phyloP scores from a whole-genome alignment of 2,888 invertebrate genomes.

The Stomorhina lunata region DNA sequence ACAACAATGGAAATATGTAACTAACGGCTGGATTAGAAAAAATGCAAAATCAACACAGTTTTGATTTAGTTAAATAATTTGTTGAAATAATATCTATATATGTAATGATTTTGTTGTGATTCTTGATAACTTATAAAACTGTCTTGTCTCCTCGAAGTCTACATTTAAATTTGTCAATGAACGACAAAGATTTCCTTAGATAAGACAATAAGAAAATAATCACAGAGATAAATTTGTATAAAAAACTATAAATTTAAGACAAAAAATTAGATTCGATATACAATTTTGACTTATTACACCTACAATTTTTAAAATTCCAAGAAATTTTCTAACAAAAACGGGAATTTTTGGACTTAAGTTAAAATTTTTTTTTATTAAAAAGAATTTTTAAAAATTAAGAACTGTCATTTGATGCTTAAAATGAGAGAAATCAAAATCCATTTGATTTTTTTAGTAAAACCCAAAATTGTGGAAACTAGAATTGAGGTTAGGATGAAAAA shows the following conservation, averaged over 20 bases:
- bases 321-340: not conserved
- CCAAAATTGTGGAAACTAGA: too few relatives aligned
- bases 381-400: too few relatives aligned
- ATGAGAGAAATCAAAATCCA: too few relatives aligned
- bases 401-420: too few relatives aligned
- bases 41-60: slow-evolving; percentile 46
- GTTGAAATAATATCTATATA: not conserved
- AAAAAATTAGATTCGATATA: not conserved
- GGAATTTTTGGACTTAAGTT: not conserved
- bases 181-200: slow-evolving; percentile 29
- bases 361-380: too few relatives aligned
- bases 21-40: slow-evolving; percentile 11
- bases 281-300: too few relatives aligned
- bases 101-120: not conserved
- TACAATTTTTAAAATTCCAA: too few relatives aligned
- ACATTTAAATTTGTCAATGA: slow-evolving; percentile 59
- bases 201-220: not conserved
- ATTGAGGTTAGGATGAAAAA: not conserved
- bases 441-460: too few relatives aligned
- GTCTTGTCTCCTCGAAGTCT: slow-evolving; percentile 63
- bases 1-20: not conserved
- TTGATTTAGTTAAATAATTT: slow-evolving; percentile 59
- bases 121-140: slow-evolving; percentile 25
- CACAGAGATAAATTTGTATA: not conserved
- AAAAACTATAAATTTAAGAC: not conserved